Base-by-base conservation (phyloP, 2,113 vertebrate species). In the Edolisoma coerulescens region DNA sequence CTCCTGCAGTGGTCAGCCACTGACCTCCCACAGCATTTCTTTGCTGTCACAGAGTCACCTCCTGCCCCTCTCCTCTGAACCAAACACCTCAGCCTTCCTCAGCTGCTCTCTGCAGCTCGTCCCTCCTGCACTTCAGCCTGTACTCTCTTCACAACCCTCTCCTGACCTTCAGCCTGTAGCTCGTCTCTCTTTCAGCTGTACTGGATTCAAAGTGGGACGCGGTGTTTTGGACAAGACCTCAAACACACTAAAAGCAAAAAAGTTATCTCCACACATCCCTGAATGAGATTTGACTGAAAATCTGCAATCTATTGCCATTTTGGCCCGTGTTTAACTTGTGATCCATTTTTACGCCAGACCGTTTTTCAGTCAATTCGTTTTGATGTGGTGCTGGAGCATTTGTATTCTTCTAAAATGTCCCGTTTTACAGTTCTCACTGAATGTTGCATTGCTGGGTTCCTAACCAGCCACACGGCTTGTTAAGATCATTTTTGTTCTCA, bases 141-240 rank as follows among this genome's bases (percentile, higher is more conserved):
- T n/a, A n/a, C n/a, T n/a, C n/a, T n/a, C n/a, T n/a, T n/a, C 8
- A 0, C 39, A 30, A 1, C 13, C 0, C 33, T 3, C 26, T 26
- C 15, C 71, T 53, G 16, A 35, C 49, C 53, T 30, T 22, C 70
- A 71, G 41, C 33, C 67, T 69, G 28, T 1, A 6, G 2, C 32
- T 45, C 9, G 1, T 7, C 54, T 9, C 53, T 12, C 47, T 27
- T 50, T 10, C 35, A 26, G 16, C 21, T 70, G 4, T 0, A 1
- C 27, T 0, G 4, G 27, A 11, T 8, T 50, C 64, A 6, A 30
- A 64, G 35, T 1, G 15, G 65, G 70, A n/a, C 3, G 9, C 0
- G 0, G 9, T 11, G 26, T 13, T 78, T n/a, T 4, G 16, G 15
- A 17, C 6, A 26, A 67, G 50, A n/a, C 42, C 56, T 71, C 60